These are phyloP conservation scores for Lepidochrysops patricia DNA, from an alignment of 2,888 invertebrate species.

Conservation along the genomic window DNA sequence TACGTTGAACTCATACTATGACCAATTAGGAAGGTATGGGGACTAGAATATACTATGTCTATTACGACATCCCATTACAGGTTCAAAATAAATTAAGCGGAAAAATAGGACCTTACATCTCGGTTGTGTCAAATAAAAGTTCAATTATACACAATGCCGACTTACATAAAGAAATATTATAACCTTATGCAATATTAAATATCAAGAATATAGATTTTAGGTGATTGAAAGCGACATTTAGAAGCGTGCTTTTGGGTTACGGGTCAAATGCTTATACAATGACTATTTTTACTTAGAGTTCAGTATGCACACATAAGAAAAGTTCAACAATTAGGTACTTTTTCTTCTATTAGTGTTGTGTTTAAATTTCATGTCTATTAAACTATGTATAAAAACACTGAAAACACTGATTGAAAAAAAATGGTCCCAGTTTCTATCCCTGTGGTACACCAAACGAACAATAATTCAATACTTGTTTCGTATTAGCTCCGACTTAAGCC, in stretches of 20 bases:
- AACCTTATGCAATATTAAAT: neutral
- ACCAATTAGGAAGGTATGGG: too few species aligned
- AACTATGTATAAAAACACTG: too few species aligned
- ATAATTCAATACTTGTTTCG: too few species aligned
- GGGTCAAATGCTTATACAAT: conserved; percentile 14
- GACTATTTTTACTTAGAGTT: neutral
- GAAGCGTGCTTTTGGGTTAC: conserved; percentile 12
- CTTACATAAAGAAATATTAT: conserved; percentile 1
- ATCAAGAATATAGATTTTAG: conserved; percentile 9
- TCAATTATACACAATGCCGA: neutral
- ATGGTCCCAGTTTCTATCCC: too few species aligned
- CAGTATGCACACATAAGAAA: neutral
- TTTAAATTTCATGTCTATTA: too few species aligned
- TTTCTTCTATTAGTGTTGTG: neutral
- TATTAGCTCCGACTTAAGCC: too few species aligned
- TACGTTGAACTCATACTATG: too few species aligned
- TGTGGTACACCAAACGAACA: too few species aligned
- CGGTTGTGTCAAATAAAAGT: neutral
- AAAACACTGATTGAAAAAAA: too few species aligned
- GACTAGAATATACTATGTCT: too few species aligned
- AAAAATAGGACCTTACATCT: neutral
- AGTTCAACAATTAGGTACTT: neutral
- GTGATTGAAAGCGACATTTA: conserved; percentile 23
- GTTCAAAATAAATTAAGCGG: too few species aligned
- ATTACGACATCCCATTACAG: too few species aligned